Percentiles rank a stretch among this genome's conserved stretches.
Evolutionary conservation across 2,888 invertebrate species (phyloP).

Genomic region (Melieria omissa): DNA sequence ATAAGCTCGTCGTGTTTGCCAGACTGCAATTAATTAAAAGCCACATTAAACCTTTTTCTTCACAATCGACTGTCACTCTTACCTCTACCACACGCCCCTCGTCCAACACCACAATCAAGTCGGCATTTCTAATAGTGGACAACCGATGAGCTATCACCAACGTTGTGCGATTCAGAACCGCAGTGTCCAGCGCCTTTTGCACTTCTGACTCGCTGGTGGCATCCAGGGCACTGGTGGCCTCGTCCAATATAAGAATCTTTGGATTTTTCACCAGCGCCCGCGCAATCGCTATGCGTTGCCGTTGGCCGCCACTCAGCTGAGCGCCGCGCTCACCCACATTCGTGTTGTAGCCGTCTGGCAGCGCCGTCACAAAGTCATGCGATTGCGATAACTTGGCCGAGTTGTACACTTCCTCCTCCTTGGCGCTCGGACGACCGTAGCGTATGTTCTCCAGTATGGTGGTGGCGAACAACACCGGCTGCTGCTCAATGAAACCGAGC

Average conservation of each 20-base stretch:
- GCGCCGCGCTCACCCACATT: conserved; percentile 90
- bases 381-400: conserved; percentile 92
- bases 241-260: conserved; percentile 87
- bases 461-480: conserved; percentile 93
- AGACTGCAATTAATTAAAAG: conserved; percentile 70
- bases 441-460: conserved; percentile 93
- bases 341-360: conserved; percentile 88
- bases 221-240: conserved; percentile 96
- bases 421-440: conserved; percentile 82
- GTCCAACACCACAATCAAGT: conserved; percentile 89
- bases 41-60: background rate
- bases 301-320: conserved; percentile 94
- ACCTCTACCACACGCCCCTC: conserved; percentile 88
- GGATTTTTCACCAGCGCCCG: conserved; percentile 93
- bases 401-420: conserved; percentile 76
- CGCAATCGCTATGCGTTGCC: conserved; percentile 95
- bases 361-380: conserved; percentile 84
- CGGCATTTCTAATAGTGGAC: conserved; percentile 91
- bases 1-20: conserved; percentile 85
- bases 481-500: conserved; percentile 91
- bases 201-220: conserved; percentile 92
- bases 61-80: conserved; percentile 28
- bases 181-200: conserved; percentile 87
- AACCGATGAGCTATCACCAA: conserved; percentile 95
- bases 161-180: conserved; percentile 86